A percentile compares a stretch with the other conserved stretches of the same genome.
phyloP scores from a whole-genome alignment of 2,888 invertebrate genomes.

The Acanthosepion esculentum region DNA sequence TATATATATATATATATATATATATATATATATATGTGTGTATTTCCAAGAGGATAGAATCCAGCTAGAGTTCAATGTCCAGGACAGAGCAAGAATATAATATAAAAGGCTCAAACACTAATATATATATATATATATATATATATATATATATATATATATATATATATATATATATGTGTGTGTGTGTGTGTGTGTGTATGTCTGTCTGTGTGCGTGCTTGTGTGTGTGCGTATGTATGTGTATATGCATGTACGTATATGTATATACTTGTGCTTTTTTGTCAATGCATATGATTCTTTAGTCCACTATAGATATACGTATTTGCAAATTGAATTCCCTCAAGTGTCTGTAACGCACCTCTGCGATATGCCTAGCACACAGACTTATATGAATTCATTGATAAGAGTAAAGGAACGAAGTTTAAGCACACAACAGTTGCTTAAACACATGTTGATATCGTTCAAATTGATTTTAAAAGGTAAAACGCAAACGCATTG shows the following conservation, averaged over 20 bases:
- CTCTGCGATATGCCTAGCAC: neutral
- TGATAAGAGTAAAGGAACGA: neutral
- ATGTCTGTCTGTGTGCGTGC: neutral
- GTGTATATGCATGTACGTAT: too few relatives aligned
- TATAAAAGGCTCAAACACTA: too few relatives aligned
- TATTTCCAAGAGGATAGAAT: too few relatives aligned
- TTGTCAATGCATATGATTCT: neutral
- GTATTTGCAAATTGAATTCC: neutral
- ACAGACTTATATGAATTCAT: neutral
- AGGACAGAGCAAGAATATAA: too few relatives aligned
- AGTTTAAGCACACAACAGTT: neutral
- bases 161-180: too few relatives aligned
- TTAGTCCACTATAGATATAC: neutral
- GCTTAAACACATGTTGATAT: neutral
- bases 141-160: too few relatives aligned
- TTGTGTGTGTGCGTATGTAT: neutral
- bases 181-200: neutral
- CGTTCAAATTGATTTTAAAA: neutral
- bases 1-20: too few relatives aligned
- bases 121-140: too few relatives aligned
- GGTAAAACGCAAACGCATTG: neutral
- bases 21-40: too few relatives aligned
- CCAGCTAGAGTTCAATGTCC: too few relatives aligned
- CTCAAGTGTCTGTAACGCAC: neutral
- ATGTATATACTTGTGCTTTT: neutral